Conservation (phyloP, 2,888 invertebrate species). For the Drosophila histrio region DNA sequence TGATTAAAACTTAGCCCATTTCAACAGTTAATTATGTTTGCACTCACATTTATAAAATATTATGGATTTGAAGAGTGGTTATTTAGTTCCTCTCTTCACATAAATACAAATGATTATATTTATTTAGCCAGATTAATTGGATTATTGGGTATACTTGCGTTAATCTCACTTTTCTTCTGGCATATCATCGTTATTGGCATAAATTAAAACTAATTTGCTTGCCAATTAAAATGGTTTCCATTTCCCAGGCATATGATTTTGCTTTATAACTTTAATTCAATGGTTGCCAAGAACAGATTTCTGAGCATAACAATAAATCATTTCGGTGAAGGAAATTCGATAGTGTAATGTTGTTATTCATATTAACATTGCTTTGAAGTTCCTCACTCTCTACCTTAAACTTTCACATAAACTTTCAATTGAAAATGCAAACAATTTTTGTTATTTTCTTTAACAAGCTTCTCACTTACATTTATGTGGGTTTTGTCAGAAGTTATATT, state of each 20-base stretch:
- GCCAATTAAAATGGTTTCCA: background rate
- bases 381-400: background rate
- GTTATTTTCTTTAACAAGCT: too few relatives aligned
- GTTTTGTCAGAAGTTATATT: too few relatives aligned
- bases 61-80: too few relatives aligned
- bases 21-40: background rate
- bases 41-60: background rate
- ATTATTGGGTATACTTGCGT: background rate
- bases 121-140: background rate
- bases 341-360: background rate
- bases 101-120: too few relatives aligned
- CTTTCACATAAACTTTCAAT: too few relatives aligned
- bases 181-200: background rate
- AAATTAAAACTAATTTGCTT: background rate
- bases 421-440: too few relatives aligned
- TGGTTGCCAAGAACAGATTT: background rate
- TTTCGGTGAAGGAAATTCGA: background rate
- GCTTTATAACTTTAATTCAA: background rate
- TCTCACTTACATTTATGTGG: too few relatives aligned
- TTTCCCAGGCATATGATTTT: background rate
- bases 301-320: background rate
- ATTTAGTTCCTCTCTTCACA: too few relatives aligned
- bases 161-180: background rate
- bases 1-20: background rate
- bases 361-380: background rate